phyloP scores from a whole-genome alignment of 1,140 invertebrate species.

The Platyura marginata region DNA sequence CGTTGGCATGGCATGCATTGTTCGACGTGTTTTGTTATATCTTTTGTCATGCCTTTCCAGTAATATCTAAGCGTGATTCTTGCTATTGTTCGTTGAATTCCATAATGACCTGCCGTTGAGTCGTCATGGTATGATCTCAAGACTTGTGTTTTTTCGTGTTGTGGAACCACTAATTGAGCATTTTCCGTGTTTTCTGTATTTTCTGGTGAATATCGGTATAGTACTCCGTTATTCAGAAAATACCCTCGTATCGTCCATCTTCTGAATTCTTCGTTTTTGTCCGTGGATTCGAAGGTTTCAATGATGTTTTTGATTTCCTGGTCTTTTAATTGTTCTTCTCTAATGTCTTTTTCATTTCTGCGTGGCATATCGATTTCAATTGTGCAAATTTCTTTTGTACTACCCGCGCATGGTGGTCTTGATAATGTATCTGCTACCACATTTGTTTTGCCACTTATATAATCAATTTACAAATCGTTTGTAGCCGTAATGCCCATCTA shows the following conservation, averaged over 20 bases:
- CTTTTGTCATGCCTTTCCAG: constrained; percentile 12
- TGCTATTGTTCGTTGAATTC: constrained; percentile 8
- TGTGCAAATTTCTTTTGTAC: background rate
- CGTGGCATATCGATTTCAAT: background rate
- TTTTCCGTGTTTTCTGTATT: constrained; percentile 8
- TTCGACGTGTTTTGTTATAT: constrained; percentile 9
- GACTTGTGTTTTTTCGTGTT: constrained; percentile 8
- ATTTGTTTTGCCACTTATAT: background rate
- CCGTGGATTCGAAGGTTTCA: background rate
- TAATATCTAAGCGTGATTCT: constrained; percentile 10
- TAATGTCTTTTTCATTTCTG: background rate
- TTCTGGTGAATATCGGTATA: constrained; percentile 10
- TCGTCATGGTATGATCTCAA: constrained; percentile 6
- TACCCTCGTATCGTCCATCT: constrained; percentile 9
- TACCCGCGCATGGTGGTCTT: background rate
- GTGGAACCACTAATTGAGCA: constrained; percentile 7
- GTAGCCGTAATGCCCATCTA: constrained; percentile 10
- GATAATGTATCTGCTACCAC: background rate
- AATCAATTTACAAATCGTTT: background rate
- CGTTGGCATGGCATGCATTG: constrained; percentile 12
- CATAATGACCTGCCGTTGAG: constrained; percentile 10
- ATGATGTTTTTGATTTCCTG: background rate
- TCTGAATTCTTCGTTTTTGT: constrained; percentile 1
- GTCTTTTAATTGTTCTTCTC: constrained; percentile 4
- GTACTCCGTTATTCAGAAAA: constrained; percentile 10